A percentile compares a stretch with the other conserved stretches of the same genome.
phyloP scores from a whole-genome alignment of 1,140 invertebrate genomes.

The Phocides pigmalion region DNA sequence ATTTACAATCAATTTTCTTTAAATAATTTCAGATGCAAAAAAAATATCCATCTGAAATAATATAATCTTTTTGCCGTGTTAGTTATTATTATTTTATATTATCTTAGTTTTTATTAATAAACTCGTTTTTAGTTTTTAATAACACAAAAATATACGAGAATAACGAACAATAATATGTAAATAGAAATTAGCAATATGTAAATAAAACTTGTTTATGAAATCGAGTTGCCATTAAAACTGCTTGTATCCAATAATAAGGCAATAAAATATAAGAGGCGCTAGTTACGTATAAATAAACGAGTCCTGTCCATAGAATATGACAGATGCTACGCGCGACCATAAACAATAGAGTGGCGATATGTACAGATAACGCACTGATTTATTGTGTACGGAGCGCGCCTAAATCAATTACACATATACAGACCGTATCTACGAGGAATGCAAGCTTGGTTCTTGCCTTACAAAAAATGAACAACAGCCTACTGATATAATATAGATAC shows the following conservation, averaged over 20 bases:
- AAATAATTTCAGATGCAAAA: too few species aligned
- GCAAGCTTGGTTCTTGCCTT: slow-evolving; percentile 13
- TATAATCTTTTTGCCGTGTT: too few species aligned
- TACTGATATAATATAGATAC: too few species aligned
- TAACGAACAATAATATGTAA: too few species aligned
- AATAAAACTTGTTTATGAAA: slow-evolving; percentile 16
- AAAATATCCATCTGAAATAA: too few species aligned
- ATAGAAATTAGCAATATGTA: too few species aligned
- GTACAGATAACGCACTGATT: slow-evolving; percentile 57
- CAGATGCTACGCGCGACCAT: slow-evolving; percentile 61
- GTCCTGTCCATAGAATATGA: slow-evolving; percentile 53
- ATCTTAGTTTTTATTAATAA: too few species aligned
- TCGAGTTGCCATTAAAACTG: slow-evolving; percentile 3
- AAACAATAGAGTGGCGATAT: slow-evolving; percentile 65
- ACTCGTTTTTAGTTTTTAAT: too few species aligned
- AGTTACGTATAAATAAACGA: slow-evolving; percentile 36
- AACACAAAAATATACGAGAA: too few species aligned
- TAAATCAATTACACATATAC: slow-evolving; percentile 55
- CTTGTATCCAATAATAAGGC: slow-evolving; percentile 29
- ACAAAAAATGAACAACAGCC: neutral
- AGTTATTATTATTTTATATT: too few species aligned
- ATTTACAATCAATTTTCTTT: too few species aligned
- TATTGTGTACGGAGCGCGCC: slow-evolving; percentile 51
- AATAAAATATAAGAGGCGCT: slow-evolving; percentile 39
- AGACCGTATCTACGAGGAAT: slow-evolving; percentile 35